Conservation (phyloP, 2,797 vertebrate genomes). For the Girardinus metallicus region DNA sequence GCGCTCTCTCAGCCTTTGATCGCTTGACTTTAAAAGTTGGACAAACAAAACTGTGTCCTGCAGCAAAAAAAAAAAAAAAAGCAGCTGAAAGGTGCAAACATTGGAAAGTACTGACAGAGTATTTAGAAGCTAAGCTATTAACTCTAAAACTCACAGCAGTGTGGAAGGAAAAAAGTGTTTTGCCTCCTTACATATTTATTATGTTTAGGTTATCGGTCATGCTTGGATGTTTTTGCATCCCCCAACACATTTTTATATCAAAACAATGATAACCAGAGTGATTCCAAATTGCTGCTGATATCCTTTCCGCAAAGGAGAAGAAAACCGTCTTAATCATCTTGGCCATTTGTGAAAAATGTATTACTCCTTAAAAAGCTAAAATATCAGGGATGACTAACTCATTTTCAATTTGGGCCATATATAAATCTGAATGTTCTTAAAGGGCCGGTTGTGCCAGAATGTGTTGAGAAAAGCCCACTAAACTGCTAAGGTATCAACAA, state of each 20-base stretch:
- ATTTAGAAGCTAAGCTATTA: background rate
- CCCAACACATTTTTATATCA: background rate
- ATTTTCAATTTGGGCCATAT: too few relatives aligned
- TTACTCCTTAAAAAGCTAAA: background rate
- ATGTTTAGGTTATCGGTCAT: background rate
- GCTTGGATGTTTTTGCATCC: background rate
- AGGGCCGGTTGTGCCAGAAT: too few relatives aligned
- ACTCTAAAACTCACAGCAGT: background rate
- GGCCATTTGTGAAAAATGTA: background rate
- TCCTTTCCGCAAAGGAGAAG: background rate
- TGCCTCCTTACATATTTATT: background rate
- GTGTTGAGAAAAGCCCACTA: too few relatives aligned
- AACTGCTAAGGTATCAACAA: too few relatives aligned
- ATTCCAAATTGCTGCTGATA: background rate
- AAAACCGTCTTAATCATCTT: background rate
- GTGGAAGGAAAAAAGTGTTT: background rate
- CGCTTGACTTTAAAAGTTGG: conserved; percentile 4
- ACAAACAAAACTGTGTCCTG: background rate
- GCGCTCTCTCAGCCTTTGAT: conserved; percentile 18
- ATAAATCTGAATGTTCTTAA: too few relatives aligned
- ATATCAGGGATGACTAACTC: too few relatives aligned
- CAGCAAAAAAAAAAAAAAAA: background rate
- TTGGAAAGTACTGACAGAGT: background rate
- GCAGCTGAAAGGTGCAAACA: background rate
- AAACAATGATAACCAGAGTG: background rate